Evolutionary conservation across 30 jellyfish, hydroid and myxozoan genomes (phyloP).

Genomic region (Turritopsis rubra): DNA sequence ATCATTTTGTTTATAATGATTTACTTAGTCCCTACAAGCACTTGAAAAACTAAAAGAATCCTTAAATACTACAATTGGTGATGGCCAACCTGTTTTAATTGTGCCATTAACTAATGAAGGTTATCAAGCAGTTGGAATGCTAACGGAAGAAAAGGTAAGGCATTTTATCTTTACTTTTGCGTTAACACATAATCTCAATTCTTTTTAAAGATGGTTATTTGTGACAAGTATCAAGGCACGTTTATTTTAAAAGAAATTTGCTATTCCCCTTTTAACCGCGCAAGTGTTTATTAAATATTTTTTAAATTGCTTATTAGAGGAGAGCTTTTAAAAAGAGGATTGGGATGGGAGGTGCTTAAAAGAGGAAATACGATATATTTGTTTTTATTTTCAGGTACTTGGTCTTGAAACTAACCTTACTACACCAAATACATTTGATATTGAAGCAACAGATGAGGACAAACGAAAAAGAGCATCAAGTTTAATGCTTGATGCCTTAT

Average conservation of each 20-base stretch:
- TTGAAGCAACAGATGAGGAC: constrained; percentile 67
- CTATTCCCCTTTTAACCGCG: too few relatives aligned
- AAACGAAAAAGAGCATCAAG: constrained; percentile 64
- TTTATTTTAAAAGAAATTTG: too few relatives aligned
- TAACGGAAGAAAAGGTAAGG: constrained; percentile 79
- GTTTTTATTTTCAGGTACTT: constrained; percentile 29
- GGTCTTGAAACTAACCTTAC: constrained; percentile 37
- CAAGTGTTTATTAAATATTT: too few relatives aligned
- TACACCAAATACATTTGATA: constrained; percentile 55
- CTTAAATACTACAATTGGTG: constrained; percentile 42
- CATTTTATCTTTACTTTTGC: too few relatives aligned
- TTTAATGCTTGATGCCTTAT: constrained; percentile 72
- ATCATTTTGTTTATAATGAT: too few relatives aligned
- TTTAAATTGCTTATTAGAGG: too few relatives aligned
- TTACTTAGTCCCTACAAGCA: constrained; percentile 30
- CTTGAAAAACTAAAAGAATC: constrained; percentile 39
- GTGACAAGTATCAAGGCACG: too few relatives aligned
- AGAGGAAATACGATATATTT: background rate
- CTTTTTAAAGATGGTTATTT: too few relatives aligned
- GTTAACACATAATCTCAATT: too few relatives aligned
- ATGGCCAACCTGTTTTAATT: constrained; percentile 56
- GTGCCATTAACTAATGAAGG: constrained; percentile 45
- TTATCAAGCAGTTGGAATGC: constrained; percentile 66
- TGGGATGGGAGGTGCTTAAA: background rate
- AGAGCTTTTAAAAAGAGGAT: background rate